These are phyloP conservation scores for Volucella zonaria DNA, from an alignment of 2,888 invertebrate genomes.

Conservation along the genomic window DNA sequence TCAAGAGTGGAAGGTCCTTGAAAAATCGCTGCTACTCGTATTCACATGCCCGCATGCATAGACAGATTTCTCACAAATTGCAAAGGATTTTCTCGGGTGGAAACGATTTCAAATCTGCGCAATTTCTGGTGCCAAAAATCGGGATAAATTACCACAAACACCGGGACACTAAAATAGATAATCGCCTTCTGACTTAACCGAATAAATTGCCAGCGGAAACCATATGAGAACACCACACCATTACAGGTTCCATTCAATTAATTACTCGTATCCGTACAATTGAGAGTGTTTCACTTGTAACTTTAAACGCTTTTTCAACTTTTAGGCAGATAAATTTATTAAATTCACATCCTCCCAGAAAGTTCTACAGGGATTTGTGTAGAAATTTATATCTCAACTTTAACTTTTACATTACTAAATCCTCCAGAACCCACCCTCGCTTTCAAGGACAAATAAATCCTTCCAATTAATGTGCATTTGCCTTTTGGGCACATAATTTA, in stretches of 20 bases:
- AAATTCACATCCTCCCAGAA: slow-evolving; percentile 12
- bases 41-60: slow-evolving; percentile 65
- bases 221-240: slow-evolving; percentile 20
- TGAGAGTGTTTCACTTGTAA: background rate
- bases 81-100: slow-evolving; percentile 49
- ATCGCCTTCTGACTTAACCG: slow-evolving; percentile 38
- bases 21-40: slow-evolving; percentile 55
- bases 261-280: slow-evolving; percentile 52
- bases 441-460: slow-evolving; percentile 66
- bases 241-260: slow-evolving; percentile 58
- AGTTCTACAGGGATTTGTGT: slow-evolving; percentile 45
- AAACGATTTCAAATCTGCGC: slow-evolving; percentile 66
- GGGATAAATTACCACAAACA: slow-evolving; percentile 71
- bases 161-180: slow-evolving; percentile 62
- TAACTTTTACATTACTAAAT: slow-evolving; percentile 13
- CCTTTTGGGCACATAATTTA: slow-evolving; percentile 70
- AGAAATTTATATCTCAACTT: slow-evolving; percentile 54
- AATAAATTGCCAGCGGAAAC: slow-evolving; percentile 35
- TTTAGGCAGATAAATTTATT: slow-evolving; percentile 8
- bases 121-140: slow-evolving; percentile 72
- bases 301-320: slow-evolving; percentile 56
- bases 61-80: slow-evolving; percentile 64
- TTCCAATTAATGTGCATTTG: slow-evolving; percentile 71
- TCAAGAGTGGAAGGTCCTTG: slow-evolving; percentile 44
- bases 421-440: background rate